Conservation (phyloP, 2,888 invertebrate genomes). For the Odontomyia ornata region DNA sequence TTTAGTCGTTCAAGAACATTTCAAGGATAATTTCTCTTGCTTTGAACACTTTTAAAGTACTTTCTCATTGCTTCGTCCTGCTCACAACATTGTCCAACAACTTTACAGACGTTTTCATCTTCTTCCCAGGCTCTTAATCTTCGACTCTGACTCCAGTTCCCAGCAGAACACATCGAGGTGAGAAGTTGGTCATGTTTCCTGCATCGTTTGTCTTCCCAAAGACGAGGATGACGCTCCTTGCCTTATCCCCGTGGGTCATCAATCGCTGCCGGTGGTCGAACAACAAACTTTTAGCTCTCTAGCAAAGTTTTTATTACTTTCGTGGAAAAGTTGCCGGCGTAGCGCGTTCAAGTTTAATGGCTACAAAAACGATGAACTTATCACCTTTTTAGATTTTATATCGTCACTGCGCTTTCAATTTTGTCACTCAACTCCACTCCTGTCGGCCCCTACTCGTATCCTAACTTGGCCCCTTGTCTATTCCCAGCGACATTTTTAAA, state of each 20-base stretch:
- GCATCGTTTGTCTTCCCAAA: neutral
- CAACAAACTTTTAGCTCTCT: conserved; percentile 19
- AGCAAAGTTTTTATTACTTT: conserved; percentile 35
- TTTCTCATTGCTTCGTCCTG: neutral
- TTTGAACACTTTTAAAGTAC: conserved; percentile 18
- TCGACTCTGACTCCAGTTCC: neutral
- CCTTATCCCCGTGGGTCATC: conserved; percentile 20
- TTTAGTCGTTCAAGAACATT: neutral
- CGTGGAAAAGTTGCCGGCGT: conserved; percentile 17
- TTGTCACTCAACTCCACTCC: neutral
- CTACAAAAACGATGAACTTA: conserved; percentile 38
- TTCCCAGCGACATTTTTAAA: conserved; percentile 25
- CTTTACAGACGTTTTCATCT: neutral
- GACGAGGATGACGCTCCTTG: neutral
- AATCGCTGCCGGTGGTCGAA: conserved; percentile 34
- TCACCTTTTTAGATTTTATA: conserved; percentile 33
- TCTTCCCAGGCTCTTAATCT: conserved; percentile 5
- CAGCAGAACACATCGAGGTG: neutral
- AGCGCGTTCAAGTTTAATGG: conserved; percentile 24
- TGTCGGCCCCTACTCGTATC: too few species aligned
- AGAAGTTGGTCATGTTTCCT: neutral
- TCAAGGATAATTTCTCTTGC: conserved; percentile 23
- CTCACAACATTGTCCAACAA: neutral
- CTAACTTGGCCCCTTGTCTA: neutral
- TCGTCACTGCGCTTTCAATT: neutral